phyloP scores from a whole-genome alignment of 2,113 vertebrate species.

The Monarcha castaneiventris region DNA sequence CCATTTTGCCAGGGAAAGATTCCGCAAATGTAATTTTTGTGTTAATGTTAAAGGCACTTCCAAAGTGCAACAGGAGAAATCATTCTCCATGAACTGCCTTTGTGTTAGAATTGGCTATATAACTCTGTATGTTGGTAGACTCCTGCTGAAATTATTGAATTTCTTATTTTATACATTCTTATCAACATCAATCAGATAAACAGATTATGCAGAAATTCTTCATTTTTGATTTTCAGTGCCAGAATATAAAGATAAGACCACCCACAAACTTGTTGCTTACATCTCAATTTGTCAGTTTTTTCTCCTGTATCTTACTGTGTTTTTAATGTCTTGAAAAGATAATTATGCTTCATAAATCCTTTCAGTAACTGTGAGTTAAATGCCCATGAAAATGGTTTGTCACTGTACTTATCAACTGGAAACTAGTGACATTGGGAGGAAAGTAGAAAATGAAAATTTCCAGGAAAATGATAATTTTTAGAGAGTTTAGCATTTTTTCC shows the following conservation, averaged over 20 bases:
- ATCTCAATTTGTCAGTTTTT: constrained; percentile 17
- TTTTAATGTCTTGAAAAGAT: constrained; percentile 20
- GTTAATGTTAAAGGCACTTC: neutral
- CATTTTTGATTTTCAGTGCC: neutral
- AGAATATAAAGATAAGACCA: neutral
- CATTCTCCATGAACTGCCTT: rapidly evolving
- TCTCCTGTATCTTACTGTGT: neutral
- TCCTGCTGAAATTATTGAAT: neutral
- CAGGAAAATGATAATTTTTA: neutral
- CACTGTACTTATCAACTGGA: neutral
- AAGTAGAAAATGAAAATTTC: neutral
- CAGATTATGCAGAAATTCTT: neutral
- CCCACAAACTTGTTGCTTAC: neutral
- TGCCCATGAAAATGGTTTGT: neutral
- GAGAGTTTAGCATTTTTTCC: neutral
- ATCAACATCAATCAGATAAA: neutral
- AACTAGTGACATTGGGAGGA: neutral
- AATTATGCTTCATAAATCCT: constrained; percentile 40
- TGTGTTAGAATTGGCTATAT: neutral
- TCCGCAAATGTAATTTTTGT: neutral
- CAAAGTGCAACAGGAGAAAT: neutral
- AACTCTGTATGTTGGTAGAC: neutral
- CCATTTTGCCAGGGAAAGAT: neutral
- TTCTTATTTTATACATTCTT: neutral
- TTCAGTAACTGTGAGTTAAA: constrained; percentile 30